Conservation (phyloP, 2,888 invertebrate species). For the Quadroppia sp. region DNA sequence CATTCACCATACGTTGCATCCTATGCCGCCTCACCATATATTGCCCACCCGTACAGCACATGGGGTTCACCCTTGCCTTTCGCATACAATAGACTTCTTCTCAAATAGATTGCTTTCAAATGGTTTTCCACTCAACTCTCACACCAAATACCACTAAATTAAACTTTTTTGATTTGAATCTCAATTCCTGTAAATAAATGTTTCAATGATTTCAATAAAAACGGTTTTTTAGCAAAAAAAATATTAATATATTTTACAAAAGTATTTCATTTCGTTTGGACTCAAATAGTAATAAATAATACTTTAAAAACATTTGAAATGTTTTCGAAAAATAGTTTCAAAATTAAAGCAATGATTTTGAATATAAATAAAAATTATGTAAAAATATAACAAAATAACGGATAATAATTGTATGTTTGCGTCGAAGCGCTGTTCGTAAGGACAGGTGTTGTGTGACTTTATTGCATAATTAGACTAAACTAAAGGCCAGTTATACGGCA, state of each 20-base stretch:
- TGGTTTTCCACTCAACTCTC: neutral
- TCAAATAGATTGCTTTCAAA: neutral
- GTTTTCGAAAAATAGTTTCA: neutral
- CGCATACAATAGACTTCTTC: constrained; percentile 7
- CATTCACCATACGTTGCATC: neutral
- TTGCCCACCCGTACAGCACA: neutral
- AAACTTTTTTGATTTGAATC: neutral
- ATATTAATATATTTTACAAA: no score
- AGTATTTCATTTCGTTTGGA: no score
- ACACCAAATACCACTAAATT: neutral
- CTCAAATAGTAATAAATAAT: no score
- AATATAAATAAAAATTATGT: neutral
- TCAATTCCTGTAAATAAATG: no score
- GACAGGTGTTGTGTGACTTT: no score
- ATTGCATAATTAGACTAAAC: no score
- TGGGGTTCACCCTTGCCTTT: constrained; percentile 9
- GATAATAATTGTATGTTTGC: neutral
- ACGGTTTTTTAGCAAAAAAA: no score
- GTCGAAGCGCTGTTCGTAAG: no score
- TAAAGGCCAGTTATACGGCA: constrained; percentile 29
- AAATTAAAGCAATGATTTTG: neutral
- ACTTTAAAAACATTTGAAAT: no score
- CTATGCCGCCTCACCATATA: constrained; percentile 24
- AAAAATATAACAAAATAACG: neutral
- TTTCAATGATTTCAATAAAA: no score